Evolutionary conservation across 2,888 invertebrate species (phyloP), one percentile per base, ranked within the genome.

Genomic region (Chaetoderma sp.): DNA sequence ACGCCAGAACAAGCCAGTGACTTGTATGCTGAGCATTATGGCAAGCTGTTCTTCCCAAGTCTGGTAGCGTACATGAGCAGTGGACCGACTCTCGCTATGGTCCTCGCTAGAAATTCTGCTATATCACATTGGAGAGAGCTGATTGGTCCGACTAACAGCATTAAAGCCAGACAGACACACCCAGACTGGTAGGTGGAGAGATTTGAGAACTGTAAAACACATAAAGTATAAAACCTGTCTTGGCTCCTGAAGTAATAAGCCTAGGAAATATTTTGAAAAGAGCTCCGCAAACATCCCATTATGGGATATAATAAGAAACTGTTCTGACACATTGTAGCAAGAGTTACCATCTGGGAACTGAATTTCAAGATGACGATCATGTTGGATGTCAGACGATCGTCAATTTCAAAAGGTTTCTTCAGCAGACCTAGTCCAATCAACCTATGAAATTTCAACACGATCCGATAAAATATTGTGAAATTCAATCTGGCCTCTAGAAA

Each of bases 1-100:
- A 93, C 93, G 0, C 92, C 93, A 0, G 96, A 96, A 85, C 93
- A 94, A 86, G 93, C 93, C 0, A 93, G 94, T 0, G 94, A 95
- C 81, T 91, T 96, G 75, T 95, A 94, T 85, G 89, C 89, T 3
- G 91, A 93, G 57, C 90, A 91, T 81, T 93, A 92, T 80, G 93
- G 93, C 0, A 90, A 90, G 60, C 88, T 91, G 27, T 90, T 91
- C 75, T 95, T 94, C 82, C 92, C 93, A 2, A 90, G 92, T 76
- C 89, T 94, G 62, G 92, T 95, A 0, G 91, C 93, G 0, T 91
- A 93, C 80, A 92, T 95, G 88, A 92, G 94, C 4, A 91, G 91
- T 68, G 93, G 92, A 0, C 91, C 93, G 0, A 88, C 94, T 10
- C 87, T 93, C 50, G 93, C 91, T 0, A 81, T 94, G 52, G 83